Base-by-base conservation (phyloP, 1,140 invertebrate genomes). In the Habropoda laboriosa region DNA sequence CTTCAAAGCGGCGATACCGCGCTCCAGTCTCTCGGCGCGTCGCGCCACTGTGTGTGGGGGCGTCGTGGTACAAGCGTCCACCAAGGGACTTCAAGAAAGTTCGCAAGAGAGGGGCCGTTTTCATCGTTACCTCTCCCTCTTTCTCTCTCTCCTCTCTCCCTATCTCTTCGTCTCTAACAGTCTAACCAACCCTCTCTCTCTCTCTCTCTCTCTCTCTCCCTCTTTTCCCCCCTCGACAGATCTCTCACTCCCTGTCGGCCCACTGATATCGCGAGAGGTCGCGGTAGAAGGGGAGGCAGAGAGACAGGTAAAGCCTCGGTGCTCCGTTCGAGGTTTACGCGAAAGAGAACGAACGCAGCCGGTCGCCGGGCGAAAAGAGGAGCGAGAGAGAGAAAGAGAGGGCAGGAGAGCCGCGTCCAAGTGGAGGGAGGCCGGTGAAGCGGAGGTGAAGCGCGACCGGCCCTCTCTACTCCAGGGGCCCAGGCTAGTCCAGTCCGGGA, bases 401-500 rank as follows among this genome's bases (percentile, higher is more conserved):
- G n/a, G 45, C 35, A 86, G 74, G 79, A 81, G 88, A 88, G 84
- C 79, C 79, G 32, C 32, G 32, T n/a, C 49, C 61, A 63, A 24
- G 86, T 86, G 84, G 87, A 81, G 87, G 87, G 86, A 86, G 88
- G 66, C 79, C 86, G 85, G 86, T 74, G 86, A 90, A 91, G 88
- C 91, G 91, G 92, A 91, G 91, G 89, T 92, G 91, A 92, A 92
- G 90, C 92, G 91, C 90, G 92, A 92, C 92, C 91, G 92, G 91
- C 92, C 91, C 91, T 92, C 92, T 90, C 90, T 90, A 90, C 83
- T 86, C 86, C 85, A 86, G 89, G 88, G 90, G 89, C 90, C 89
- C 89, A 86, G 88, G 87, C 89, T 92, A 92, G 91, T 92, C 91
- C 92, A 92, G 92, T 93, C 90, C 88, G 90, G 90, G 91, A 93